Base-by-base conservation (phyloP, 1,140 invertebrate species). In the Maconellicoccus hirsutus region DNA sequence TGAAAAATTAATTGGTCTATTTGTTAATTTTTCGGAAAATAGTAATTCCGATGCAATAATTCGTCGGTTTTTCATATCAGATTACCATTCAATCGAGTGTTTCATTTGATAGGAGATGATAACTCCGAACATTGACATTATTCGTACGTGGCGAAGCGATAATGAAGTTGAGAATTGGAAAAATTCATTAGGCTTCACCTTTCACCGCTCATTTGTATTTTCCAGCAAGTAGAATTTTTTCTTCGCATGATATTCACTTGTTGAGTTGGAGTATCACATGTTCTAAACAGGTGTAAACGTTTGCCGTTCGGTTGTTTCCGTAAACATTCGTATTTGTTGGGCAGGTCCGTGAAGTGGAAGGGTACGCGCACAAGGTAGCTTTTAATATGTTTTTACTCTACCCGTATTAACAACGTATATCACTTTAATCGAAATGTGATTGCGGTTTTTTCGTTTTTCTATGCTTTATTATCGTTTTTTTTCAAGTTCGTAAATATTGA, bases 191-290 rank as follows among this genome's bases (percentile, higher is more conserved):
- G n/a, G n/a, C n/a, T n/a, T n/a, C n/a, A n/a, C n/a, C n/a, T n/a
- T n/a, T n/a, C n/a, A n/a, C n/a, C n/a, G n/a, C n/a, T n/a, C n/a
- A n/a, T n/a, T n/a, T n/a, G n/a, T n/a, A n/a, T 38, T 38, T 38
- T 14, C 6, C 33, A 38, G 33, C 33, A 38, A 14, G 33, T 7
- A 38, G 14, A 38, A 38, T 7, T 7, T 38, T 38, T 38, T 19
- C 6, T 52, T 16, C 6, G n/a, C 42, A 16, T 16, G 42, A 14
- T 52, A 52, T 52, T 16, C 42, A 52, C 42, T 52, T 52, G 42
- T 52, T 52, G 42, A 52, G 42, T 52, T 52, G 42, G 42, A 52
- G n/a, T 52, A 52, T 52, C 42, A 52, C 42, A 52, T 52, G 42
- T 19, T 19, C 3, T 3, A 52, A 16, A 52, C 42, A 52, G 42